phyloP scores from a whole-genome alignment of 2,797 vertebrate genomes.

The Danio choprae region DNA sequence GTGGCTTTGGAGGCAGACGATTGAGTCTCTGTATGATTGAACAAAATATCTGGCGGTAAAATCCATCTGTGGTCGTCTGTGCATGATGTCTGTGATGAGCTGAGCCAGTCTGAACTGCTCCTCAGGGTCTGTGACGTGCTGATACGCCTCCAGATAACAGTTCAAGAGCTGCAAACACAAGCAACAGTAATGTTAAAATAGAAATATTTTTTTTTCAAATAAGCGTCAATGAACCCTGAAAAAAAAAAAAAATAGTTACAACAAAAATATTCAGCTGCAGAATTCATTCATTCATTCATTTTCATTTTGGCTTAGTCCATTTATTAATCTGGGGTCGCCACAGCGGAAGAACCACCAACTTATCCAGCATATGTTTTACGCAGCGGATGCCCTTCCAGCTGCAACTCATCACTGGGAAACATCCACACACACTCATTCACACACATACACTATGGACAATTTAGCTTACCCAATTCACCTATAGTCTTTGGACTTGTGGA shows the following conservation, averaged over 20 bases:
- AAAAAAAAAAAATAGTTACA: not conserved
- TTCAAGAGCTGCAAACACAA: constrained; percentile 74
- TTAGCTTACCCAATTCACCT: too few relatives aligned
- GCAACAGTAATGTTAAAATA: not conserved
- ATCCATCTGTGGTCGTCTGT: constrained; percentile 74
- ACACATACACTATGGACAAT: too few relatives aligned
- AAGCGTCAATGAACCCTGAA: not conserved
- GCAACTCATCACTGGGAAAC: too few relatives aligned
- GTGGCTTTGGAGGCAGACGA: constrained; percentile 75
- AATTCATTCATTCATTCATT: too few relatives aligned
- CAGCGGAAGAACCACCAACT: too few relatives aligned
- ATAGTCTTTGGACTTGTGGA: too few relatives aligned
- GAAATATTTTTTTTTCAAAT: too few relatives aligned
- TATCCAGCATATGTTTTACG: too few relatives aligned
- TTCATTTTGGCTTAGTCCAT: too few relatives aligned
- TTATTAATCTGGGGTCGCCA: too few relatives aligned
- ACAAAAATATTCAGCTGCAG: not conserved
- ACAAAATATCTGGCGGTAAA: constrained; percentile 74
- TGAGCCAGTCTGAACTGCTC: constrained; percentile 77
- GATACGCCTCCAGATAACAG: constrained; percentile 80
- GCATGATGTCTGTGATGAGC: constrained; percentile 75
- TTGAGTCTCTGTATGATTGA: constrained; percentile 71
- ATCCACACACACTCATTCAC: too few relatives aligned
- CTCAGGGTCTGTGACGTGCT: constrained; percentile 76
- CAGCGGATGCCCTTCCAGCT: too few relatives aligned